Conservation (phyloP, 2,888 invertebrate genomes). For the Ophioninae sp. region DNA sequence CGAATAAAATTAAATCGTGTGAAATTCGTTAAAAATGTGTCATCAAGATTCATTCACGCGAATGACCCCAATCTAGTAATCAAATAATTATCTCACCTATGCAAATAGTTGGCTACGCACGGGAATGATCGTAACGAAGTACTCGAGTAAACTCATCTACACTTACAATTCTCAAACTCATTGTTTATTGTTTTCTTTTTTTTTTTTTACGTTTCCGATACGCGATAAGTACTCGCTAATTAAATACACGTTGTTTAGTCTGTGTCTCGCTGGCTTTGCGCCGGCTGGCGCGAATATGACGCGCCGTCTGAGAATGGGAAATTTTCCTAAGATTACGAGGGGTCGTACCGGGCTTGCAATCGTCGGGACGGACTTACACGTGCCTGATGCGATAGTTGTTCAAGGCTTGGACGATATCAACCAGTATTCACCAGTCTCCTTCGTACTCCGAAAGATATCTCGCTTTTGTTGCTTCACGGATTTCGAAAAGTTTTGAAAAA, state of each 20-base stretch:
- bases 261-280: conserved; percentile 32
- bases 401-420: conserved; percentile 10
- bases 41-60: no score
- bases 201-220: conserved; percentile 31
- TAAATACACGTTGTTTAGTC: conserved; percentile 46
- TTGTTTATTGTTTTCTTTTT: conserved; percentile 20
- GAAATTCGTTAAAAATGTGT: no score
- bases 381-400: conserved; percentile 17
- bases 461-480: not conserved
- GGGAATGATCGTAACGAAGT: not conserved
- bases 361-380: conserved; percentile 31
- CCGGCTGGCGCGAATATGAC: conserved; percentile 17
- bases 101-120: not conserved
- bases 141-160: conserved; percentile 11
- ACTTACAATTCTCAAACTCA: conserved; percentile 4
- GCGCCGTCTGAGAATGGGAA: conserved; percentile 6
- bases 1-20: no score
- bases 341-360: conserved; percentile 30
- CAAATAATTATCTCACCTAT: no score
- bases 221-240: conserved; percentile 39
- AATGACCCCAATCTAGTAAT: no score
- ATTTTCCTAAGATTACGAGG: conserved; percentile 38
- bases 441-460: conserved; percentile 6
- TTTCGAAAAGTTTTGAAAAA: not conserved
- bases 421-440: not conserved